Evolutionary conservation across 2,888 invertebrate genomes (phyloP).

Genomic region (Anarsia innoxiella): DNA sequence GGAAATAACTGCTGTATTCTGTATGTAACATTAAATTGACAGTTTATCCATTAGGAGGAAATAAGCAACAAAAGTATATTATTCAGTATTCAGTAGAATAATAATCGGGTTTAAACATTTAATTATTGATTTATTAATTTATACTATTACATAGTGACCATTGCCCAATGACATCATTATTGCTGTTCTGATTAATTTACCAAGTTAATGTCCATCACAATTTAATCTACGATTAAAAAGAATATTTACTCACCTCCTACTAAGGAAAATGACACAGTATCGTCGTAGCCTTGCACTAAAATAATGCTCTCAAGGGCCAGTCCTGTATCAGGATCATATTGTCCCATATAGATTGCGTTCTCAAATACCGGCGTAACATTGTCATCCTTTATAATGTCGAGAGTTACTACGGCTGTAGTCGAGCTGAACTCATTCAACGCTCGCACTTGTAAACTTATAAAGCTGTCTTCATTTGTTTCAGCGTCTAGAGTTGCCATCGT

Average conservation of each 20-base stretch:
- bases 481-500: constrained; percentile 32
- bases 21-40: too few relatives aligned
- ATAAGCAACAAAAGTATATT: too few relatives aligned
- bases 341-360: constrained; percentile 37
- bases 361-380: constrained; percentile 44
- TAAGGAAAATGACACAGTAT: constrained; percentile 33
- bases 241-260: constrained; percentile 39
- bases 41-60: too few relatives aligned
- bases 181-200: too few relatives aligned
- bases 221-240: background rate
- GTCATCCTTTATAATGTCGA: constrained; percentile 52
- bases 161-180: too few relatives aligned
- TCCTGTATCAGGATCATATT: constrained; percentile 30
- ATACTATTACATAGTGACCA: too few relatives aligned
- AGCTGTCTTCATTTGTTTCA: constrained; percentile 37
- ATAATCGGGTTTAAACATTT: too few relatives aligned
- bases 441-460: constrained; percentile 36
- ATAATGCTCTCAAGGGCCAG: constrained; percentile 35
- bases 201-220: too few relatives aligned
- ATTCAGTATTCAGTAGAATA: too few relatives aligned
- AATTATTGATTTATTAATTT: too few relatives aligned
- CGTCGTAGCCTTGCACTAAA: constrained; percentile 44
- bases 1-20: constrained; percentile 36
- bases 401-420: constrained; percentile 34
- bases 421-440: constrained; percentile 32